Base-by-base conservation (phyloP, 2,113 vertebrate genomes). In the Onychorhynchus coronatus region DNA sequence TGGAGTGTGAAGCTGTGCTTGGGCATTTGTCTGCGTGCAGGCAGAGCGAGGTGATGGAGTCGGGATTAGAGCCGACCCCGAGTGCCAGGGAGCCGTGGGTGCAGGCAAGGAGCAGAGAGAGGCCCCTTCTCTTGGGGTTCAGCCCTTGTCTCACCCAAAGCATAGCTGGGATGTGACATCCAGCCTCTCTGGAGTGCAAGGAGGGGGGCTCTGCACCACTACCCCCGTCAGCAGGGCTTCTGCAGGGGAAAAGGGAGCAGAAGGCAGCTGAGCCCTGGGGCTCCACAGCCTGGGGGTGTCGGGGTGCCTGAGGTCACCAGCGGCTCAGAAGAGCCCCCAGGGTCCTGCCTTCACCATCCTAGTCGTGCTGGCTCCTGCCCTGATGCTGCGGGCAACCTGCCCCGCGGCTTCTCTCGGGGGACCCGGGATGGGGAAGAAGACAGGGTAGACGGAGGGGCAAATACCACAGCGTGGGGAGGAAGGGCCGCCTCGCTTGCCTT, bases 1-100 rank as follows among this genome's bases (percentile, higher is more conserved):
- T 71, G 59, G 85, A 96, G 93, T 80, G 88, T 89, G 56, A 94
- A 94, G 79, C 78, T 97, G 88, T 75, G 70, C 79, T 96, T 90
- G 96, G 96, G 95, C 93, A 95, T 74, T 68, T 63, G 44, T 75
- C 88, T 93, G 90, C 16, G 12, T 82, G 82, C 93, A 91, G 95
- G 95, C 90, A 91, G 91, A 85, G 65, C 0, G 1, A 85, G 81
- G 90, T 27, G 33, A 91, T 39, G 85, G 85, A 85, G 90, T 3
- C 0, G 8, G 85, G 75, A 70, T 74, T 23, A 59, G 76, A 90
- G 92, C 67, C 20, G 14, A 42, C 42, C 53, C 59, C 5, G 9
- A 27, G 61, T 80, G 92, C 93, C 93, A 96, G 63, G 81, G 63
- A 87, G 55, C 78, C 5, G 67, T 72, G 90, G 79, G 75, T 79